Evolutionary conservation across 92 coral and sea anemone species (phyloP), one percentile per base, ranked within the genome.

Genomic region (Epizoanthus stellaris): DNA sequence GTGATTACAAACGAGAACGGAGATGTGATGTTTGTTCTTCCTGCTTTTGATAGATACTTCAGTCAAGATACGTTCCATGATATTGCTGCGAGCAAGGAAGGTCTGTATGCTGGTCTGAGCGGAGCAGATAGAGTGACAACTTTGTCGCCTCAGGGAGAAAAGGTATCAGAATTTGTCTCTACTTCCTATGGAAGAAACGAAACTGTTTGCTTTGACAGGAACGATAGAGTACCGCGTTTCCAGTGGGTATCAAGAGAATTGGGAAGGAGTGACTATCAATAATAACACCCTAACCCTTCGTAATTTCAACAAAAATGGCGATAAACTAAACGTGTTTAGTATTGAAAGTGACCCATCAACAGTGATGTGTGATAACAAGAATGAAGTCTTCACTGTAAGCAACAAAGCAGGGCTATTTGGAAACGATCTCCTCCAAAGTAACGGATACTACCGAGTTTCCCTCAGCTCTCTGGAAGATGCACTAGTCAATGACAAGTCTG

Each of bases 41-140:
- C 65, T 16, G 64, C 62, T 19, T 23, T 75, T 14, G 80, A 75
- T 17, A 75, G 47, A 12, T 53, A 10, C 17, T 71, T 71, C 7
- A 58, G 76, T 12, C 12, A 56, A 14, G 42, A 56, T 6, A 4
- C 5, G 3, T 49, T 10, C 12, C 14, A 4, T 13, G 80, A 75
- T 25, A 25, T 75, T 25, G 80, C 80, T 23, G 64, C 53, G 65
- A 75, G 42, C 25, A 20, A 42, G 17, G 9, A 54, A 23, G 80
- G 80, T 9, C 5, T 40, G 53, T 6, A 1, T 16, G 38, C 57
- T 14, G 42, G 17, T 30, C 7, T 75, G n/a, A 13, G 17, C 4
- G 80, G 5, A 13, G 5, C 9, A 14, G 64, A 11, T 4, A 63
- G 34, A 23, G 21, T 30, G 65, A 38, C 12, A 75, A 11, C 0